Base-by-base conservation (phyloP, 2,113 vertebrate species). In the Rhinoderma darwinii region DNA sequence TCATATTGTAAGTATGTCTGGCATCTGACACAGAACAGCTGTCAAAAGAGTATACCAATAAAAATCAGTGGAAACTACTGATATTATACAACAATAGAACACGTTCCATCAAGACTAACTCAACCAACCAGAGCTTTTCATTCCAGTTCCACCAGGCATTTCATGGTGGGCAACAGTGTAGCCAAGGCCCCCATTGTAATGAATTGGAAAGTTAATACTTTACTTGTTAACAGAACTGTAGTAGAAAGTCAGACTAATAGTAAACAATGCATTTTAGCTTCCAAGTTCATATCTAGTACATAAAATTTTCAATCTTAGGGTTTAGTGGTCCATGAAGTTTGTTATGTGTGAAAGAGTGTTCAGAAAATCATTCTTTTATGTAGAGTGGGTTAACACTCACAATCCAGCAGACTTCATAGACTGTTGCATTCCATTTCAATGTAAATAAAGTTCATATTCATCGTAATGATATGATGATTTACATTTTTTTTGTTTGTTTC, bases 271-370 rank as follows among this genome's bases (percentile, higher is more conserved):
- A 72, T 72, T 72, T 41, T 72, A 72, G 20, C 20, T 25, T 72
- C 68, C 37, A 72, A 72, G 68, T 41, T 72, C 35, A 72, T 72
- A 72, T 72, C 68, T 72, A 72, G 35, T 72, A 72, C 37, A 72
- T 72, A 72, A 72, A 72, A 72, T 72, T 72, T n/a, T 72, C 68
- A 72, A 72, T 72, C 35, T 72, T 72, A 22, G 37, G 20, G 68
- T 72, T 72, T 72, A 72, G 68, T 72, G 68, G 35, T 72, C 68
- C 68, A 72, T 72, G 68, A 72, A 72, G 68, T 72, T 72, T 72
- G 68, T 41, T 72, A 41, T 72, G 37, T 72, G 68, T 72, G 68
- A 72, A 25, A 72, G 68, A 25, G 68, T 72, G 35, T 25, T 41
- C 7, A 41, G 37, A 72, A 72, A 39, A 72, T 39, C 68, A 39